Percentiles rank a stretch among this genome's conserved stretches.
Evolutionary conservation across 2,797 vertebrate genomes (phyloP).

Genomic region (Platalea minor): DNA sequence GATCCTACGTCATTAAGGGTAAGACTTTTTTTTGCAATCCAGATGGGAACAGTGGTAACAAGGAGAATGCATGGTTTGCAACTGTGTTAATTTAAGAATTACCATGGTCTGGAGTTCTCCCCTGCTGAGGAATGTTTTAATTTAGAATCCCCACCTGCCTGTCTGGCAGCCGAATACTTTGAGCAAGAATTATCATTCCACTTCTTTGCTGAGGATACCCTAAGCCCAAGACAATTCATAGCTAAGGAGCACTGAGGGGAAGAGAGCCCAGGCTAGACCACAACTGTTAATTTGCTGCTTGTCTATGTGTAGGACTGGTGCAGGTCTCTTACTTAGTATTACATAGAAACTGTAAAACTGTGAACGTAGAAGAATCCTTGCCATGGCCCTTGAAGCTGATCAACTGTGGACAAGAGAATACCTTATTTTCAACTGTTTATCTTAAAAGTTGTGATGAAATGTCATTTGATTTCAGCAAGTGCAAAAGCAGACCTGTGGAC

Average conservation of each 20-base stretch:
- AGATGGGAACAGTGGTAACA: neutral
- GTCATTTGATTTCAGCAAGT: neutral
- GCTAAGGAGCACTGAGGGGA: neutral
- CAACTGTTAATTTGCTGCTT: neutral
- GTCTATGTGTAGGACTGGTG: neutral
- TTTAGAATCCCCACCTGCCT: neutral
- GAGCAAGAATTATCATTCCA: neutral
- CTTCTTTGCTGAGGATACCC: neutral
- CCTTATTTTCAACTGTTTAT: neutral
- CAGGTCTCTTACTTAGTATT: neutral
- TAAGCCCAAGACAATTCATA: neutral
- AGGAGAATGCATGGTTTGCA: neutral
- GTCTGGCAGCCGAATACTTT: neutral
- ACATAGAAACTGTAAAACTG: neutral
- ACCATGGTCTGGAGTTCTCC: neutral
- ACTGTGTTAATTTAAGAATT: neutral
- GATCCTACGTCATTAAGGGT: neutral
- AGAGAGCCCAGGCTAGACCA: neutral
- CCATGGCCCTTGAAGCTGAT: neutral
- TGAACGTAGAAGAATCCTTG: neutral
- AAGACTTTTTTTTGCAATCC: neutral
- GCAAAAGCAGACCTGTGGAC: neutral
- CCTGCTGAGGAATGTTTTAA: neutral
- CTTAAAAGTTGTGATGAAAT: neutral
- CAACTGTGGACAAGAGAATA: neutral